Conservation (phyloP, 2,797 vertebrate species). For the Pseudomugil tenellus region DNA sequence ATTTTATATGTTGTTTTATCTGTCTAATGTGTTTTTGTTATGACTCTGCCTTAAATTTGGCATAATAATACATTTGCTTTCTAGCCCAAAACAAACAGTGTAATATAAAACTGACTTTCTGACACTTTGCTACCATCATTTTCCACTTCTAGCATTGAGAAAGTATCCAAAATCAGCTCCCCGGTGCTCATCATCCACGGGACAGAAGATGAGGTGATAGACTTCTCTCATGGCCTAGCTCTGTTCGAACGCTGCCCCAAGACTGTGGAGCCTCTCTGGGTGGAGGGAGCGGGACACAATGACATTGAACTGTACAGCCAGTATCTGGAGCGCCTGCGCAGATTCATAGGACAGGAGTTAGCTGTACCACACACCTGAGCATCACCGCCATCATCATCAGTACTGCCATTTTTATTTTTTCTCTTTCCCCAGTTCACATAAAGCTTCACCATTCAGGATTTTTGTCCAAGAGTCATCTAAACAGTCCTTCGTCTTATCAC, state of each 20-base stretch:
- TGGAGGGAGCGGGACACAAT: constrained; percentile 97
- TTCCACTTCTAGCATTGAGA: constrained; percentile 89
- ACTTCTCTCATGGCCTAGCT: constrained; percentile 97
- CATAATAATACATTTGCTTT: too few relatives aligned
- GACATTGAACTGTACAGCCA: constrained; percentile 99
- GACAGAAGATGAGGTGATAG: constrained; percentile 97
- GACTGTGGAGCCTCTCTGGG: constrained; percentile 98
- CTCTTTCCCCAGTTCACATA: constrained; percentile 12
- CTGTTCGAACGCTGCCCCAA: constrained; percentile 97
- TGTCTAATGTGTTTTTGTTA: neutral
- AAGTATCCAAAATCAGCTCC: constrained; percentile 97
- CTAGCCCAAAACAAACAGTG: too few relatives aligned
- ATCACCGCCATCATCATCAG: neutral
- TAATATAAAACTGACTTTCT: too few relatives aligned
- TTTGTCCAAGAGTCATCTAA: constrained; percentile 9
- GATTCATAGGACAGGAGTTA: constrained; percentile 97
- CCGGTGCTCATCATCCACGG: constrained; percentile 98
- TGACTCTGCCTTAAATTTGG: too few relatives aligned
- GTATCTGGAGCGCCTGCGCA: constrained; percentile 96
- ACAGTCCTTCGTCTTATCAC: neutral
- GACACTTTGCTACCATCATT: neutral
- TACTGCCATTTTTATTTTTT: neutral
- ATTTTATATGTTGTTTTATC: constrained; percentile 39
- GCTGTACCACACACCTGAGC: constrained; percentile 86
- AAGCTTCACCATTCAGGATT: constrained; percentile 15